Percentiles rank a stretch among this genome's conserved stretches.
phyloP scores from a whole-genome alignment of 2,797 vertebrate species.

The Channallabes apus region DNA sequence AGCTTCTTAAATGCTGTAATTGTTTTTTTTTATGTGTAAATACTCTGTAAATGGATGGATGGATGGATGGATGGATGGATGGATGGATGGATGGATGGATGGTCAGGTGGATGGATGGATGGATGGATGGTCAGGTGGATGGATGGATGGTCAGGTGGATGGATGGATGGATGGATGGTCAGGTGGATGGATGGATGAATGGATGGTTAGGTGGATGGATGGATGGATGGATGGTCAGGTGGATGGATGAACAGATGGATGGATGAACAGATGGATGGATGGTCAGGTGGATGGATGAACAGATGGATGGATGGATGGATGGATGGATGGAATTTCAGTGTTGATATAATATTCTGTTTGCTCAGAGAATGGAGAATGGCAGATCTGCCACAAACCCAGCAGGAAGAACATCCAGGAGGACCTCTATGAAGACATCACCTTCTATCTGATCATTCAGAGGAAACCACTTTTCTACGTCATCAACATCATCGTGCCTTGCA shows the following conservation, averaged over 20 bases:
- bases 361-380: conserved; percentile 88
- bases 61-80: neutral
- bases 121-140: neutral
- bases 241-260: neutral
- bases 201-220: too few relatives aligned
- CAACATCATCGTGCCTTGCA: conserved; percentile 89
- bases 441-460: conserved; percentile 88
- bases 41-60: neutral
- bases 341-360: neutral
- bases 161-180: too few relatives aligned
- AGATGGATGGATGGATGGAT: neutral
- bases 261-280: neutral
- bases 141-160: too few relatives aligned
- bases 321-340: neutral
- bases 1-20: neutral
- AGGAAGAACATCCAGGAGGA: conserved; percentile 78
- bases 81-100: neutral
- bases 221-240: too few relatives aligned
- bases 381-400: conserved; percentile 83
- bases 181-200: too few relatives aligned
- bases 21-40: neutral
- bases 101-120: neutral
- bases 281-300: neutral
- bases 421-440: conserved; percentile 82
- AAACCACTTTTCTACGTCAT: conserved; percentile 90